These are phyloP conservation scores for Poicephalus meyeri DNA, from an alignment of 2,113 vertebrate genomes.

Conservation along the genomic window DNA sequence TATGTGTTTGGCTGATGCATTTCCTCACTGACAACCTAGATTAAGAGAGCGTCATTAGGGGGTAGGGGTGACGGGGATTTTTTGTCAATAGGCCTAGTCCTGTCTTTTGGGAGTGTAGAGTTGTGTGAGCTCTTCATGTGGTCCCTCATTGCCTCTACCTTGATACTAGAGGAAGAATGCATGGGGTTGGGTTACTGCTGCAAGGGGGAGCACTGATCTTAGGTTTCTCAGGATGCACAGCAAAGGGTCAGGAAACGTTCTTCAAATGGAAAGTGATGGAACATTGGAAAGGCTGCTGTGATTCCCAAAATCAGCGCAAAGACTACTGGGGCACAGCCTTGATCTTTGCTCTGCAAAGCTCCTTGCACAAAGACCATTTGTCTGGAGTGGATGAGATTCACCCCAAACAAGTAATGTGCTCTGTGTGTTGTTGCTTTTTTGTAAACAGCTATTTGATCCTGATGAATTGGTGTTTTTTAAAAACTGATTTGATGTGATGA, in stretches of 20 bases:
- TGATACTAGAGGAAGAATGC: not conserved
- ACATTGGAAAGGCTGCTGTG: not conserved
- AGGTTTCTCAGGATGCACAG: not conserved
- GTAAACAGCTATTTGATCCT: not conserved
- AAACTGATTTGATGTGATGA: slow-evolving; percentile 12
- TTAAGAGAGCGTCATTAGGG: not conserved
- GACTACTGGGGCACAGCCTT: not conserved
- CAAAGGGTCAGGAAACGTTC: not conserved
- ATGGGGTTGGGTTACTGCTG: not conserved
- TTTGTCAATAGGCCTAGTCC: not conserved
- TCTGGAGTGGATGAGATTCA: not conserved
- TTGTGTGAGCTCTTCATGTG: not conserved
- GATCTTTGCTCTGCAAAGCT: not conserved
- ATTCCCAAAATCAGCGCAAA: not conserved
- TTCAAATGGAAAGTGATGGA: not conserved
- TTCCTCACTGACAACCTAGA: not conserved
- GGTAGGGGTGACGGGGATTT: not conserved
- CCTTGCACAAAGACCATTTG: not conserved
- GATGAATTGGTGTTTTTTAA: not conserved
- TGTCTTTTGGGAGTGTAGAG: not conserved
- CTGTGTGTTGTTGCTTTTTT: not conserved
- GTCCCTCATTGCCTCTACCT: not conserved
- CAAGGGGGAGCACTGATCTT: not conserved
- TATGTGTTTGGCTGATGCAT: not conserved
- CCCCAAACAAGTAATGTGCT: not conserved